A percentile compares a stretch with the other conserved stretches of the same genome.
These are phyloP conservation scores for Ips typographus DNA, from an alignment of 1,140 invertebrate genomes.

Conservation along the genomic window DNA sequence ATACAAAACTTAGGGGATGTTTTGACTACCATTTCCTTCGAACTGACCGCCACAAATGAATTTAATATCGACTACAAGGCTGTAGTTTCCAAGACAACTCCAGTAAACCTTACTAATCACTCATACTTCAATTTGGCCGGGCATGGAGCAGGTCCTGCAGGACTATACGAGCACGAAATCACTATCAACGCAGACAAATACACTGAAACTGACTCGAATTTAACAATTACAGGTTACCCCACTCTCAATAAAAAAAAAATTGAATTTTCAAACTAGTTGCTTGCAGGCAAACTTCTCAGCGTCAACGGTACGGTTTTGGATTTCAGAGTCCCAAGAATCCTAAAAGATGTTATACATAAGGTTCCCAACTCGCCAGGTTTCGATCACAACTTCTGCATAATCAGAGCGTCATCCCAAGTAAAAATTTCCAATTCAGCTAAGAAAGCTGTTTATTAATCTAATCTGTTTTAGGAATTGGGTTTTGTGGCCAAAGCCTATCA, in stretches of 20 bases:
- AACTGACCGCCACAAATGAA: constrained; percentile 70
- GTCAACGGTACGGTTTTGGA: constrained; percentile 57
- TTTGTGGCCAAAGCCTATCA: constrained; percentile 62
- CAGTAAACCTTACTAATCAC: constrained; percentile 91
- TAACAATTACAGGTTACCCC: constrained; percentile 76
- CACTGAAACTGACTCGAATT: constrained; percentile 70
- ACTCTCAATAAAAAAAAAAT: constrained; percentile 5
- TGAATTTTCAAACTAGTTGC: constrained; percentile 5
- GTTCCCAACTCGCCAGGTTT: constrained; percentile 60
- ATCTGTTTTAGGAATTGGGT: constrained; percentile 35
- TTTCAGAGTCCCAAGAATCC: constrained; percentile 60
- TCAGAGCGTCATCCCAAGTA: constrained; percentile 32
- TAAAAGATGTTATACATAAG: constrained; percentile 56
- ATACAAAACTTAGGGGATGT: constrained; percentile 60
- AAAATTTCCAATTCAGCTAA: background rate
- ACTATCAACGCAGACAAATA: constrained; percentile 74
- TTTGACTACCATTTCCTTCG: constrained; percentile 67
- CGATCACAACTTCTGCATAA: constrained; percentile 71
- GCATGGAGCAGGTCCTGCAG: constrained; percentile 60
- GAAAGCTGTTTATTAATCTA: background rate
- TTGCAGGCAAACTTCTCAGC: constrained; percentile 42
- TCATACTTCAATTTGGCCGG: constrained; percentile 93
- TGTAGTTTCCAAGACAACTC: constrained; percentile 73
- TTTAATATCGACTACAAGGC: constrained; percentile 74
- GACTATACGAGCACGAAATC: constrained; percentile 73